Percentiles rank a stretch among this genome's conserved stretches.
These are phyloP conservation scores for Tetranychus truncatus DNA, from an alignment of 2,888 invertebrate genomes.

Conservation along the genomic window DNA sequence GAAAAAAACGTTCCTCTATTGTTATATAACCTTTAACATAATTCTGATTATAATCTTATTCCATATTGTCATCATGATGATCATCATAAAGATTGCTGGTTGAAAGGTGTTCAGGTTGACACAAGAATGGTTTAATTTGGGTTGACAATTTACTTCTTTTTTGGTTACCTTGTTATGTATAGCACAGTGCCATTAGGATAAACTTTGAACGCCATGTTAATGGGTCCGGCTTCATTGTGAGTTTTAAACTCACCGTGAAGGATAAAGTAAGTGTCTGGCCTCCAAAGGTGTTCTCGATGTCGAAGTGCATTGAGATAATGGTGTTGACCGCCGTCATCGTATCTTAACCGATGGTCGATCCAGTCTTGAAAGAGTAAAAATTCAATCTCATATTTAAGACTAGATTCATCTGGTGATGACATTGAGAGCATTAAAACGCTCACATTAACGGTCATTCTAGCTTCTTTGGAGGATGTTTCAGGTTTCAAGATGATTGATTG, in stretches of 20 bases:
- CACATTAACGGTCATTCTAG: slow-evolving; percentile 49
- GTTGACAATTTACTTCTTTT: background rate
- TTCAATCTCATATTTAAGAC: slow-evolving; percentile 91
- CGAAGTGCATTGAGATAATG: slow-evolving; percentile 72
- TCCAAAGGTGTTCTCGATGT: slow-evolving; percentile 77
- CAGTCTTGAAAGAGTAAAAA: slow-evolving; percentile 81
- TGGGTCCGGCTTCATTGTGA: slow-evolving; percentile 71
- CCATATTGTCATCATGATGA: too few species aligned
- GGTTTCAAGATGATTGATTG: background rate
- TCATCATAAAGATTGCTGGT: too few species aligned
- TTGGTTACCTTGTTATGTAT: slow-evolving; percentile 52
- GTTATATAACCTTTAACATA: too few species aligned
- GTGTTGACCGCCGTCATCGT: slow-evolving; percentile 39
- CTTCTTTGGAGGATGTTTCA: slow-evolving; percentile 20
- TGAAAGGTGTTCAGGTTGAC: too few species aligned
- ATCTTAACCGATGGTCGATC: slow-evolving; percentile 69
- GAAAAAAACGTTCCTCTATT: too few species aligned
- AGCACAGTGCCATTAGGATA: slow-evolving; percentile 81
- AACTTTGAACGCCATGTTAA: slow-evolving; percentile 77
- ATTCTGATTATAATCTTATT: too few species aligned
- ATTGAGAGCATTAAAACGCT: slow-evolving; percentile 79
- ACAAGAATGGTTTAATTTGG: too few species aligned
- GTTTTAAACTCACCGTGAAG: slow-evolving; percentile 93
- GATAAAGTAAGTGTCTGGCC: slow-evolving; percentile 85
- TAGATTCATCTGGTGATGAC: slow-evolving; percentile 87